Evolutionary conservation across 2,888 invertebrate species (phyloP).

Genomic region (Cartodere bifasciata): DNA sequence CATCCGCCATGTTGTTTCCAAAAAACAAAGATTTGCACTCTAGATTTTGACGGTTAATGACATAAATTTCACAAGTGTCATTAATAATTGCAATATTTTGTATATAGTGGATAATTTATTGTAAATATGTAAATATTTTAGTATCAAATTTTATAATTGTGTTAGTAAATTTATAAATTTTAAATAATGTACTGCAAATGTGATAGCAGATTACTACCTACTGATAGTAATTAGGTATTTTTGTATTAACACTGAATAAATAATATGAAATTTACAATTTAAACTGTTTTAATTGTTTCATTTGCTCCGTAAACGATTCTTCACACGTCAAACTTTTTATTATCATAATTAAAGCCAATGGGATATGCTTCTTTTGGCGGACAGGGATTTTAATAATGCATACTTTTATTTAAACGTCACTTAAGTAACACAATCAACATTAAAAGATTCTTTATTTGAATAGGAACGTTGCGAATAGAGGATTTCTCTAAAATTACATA

Average conservation of each 20-base stretch:
- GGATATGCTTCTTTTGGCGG: too few relatives aligned
- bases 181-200: slow-evolving; percentile 29
- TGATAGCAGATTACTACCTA: slow-evolving; percentile 33
- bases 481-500: too few relatives aligned
- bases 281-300: too few relatives aligned
- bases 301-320: too few relatives aligned
- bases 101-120: slow-evolving; percentile 11
- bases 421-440: too few relatives aligned
- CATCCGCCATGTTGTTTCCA: not conserved
- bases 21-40: not conserved
- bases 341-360: too few relatives aligned
- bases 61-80: not conserved
- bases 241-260: slow-evolving; percentile 24
- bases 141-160: slow-evolving; percentile 18
- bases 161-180: slow-evolving; percentile 25
- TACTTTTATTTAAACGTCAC: too few relatives aligned
- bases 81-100: slow-evolving; percentile 10
- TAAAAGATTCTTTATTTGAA: too few relatives aligned
- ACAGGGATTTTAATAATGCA: too few relatives aligned
- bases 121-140: slow-evolving; percentile 19
- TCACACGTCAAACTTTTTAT: too few relatives aligned
- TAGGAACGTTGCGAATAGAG: too few relatives aligned
- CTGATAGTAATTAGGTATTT: slow-evolving; percentile 31
- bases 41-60: not conserved
- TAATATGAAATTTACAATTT: too few relatives aligned